Percentiles rank a stretch among this genome's conserved stretches.
Evolutionary conservation across 2,113 vertebrate genomes (phyloP).

Genomic region (Heterocephalus glaber): DNA sequence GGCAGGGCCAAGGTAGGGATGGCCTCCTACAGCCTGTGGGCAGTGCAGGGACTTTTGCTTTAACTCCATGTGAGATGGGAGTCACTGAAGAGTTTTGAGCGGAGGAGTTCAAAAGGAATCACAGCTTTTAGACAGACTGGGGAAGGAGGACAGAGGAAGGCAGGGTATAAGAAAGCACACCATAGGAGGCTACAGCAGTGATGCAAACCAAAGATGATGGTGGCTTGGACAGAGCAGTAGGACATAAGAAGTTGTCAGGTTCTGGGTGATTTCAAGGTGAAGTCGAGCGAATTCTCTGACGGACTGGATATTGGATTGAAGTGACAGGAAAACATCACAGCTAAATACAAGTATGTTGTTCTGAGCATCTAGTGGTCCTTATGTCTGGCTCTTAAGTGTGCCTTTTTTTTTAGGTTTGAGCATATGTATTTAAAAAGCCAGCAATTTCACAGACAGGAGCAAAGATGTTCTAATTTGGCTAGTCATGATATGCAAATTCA

Average conservation of each 20-base stretch:
- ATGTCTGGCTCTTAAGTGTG: neutral
- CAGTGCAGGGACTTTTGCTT: neutral
- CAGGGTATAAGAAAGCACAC: neutral
- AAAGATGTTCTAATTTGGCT: neutral
- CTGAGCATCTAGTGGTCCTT: neutral
- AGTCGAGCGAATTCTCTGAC: neutral
- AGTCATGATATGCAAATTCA: neutral
- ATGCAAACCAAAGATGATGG: neutral
- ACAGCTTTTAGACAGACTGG: neutral
- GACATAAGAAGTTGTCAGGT: neutral
- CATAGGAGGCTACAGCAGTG: neutral
- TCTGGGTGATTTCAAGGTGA: neutral
- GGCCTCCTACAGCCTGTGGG: neutral
- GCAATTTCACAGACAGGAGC: neutral
- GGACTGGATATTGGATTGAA: neutral
- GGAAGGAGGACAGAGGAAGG: neutral
- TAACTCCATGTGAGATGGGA: neutral
- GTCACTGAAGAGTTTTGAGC: neutral
- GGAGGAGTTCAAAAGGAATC: neutral
- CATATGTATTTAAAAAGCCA: neutral
- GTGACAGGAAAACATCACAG: neutral
- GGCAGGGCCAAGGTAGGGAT: neutral
- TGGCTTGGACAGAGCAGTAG: neutral
- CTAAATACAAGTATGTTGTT: neutral
- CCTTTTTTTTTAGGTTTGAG: neutral